Evolutionary conservation across 37 sponge, comb jelly and placozoan genomes (phyloP), one percentile per base, ranked within the genome.

Genomic region (Beroe ovata): DNA sequence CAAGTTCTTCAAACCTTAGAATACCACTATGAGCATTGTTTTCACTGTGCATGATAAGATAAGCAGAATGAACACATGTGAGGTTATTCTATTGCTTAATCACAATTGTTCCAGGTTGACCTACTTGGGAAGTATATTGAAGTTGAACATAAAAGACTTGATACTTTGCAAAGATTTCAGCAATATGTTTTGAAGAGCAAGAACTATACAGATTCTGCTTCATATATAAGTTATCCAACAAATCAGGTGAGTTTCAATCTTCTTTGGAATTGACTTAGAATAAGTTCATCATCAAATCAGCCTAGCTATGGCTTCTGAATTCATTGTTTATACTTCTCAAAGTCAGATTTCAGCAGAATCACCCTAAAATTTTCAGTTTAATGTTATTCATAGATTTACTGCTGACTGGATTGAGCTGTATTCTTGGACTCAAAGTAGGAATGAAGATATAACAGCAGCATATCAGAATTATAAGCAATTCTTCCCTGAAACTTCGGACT

Each of bases 341-440:
- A n/a, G n/a, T n/a, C n/a, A n/a, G n/a, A n/a, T n/a, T n/a, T n/a
- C n/a, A n/a, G n/a, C n/a, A n/a, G n/a, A n/a, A n/a, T n/a, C n/a
- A n/a, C 6, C 54, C 6, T 47, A 6, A 47, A 47, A 20, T 25
- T 69, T 69, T 42, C 84, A 77, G 84, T 77, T 77, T 42, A 77
- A 77, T 77, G 84, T 77, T 21, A 77, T 77, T 40, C 84, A 77
- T 42, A 39, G 84, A 42, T 77, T 77, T 40, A 36, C 25, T n/a
- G 84, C 84, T 14, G 84, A 77, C 54, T 77, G 84, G 84, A 42
- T 21, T 42, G 41, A 77, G 25, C 47, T 77, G 21, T 28, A 42
- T 14, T 20, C 25, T 8, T 77, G 84, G 84, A 77, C 28, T n/a
- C 19, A 42, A 1, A 77, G 54, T 25, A 38, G 54, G 23, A 42